Conservation (phyloP, 2,888 invertebrate species). For the Cinara cedri region DNA sequence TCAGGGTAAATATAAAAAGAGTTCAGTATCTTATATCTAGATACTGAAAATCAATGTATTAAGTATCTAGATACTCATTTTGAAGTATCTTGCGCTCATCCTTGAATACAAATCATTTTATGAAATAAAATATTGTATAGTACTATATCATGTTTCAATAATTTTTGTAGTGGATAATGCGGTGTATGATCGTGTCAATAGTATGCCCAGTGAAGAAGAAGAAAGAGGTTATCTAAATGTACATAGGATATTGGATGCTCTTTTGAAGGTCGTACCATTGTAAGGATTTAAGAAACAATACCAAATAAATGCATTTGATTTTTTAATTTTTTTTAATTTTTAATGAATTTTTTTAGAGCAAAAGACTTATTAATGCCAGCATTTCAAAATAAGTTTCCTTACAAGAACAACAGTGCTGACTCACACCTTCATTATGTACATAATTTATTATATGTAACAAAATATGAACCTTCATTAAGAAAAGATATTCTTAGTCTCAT, state of each 20-base stretch:
- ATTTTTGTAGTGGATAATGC: slow-evolving; percentile 34
- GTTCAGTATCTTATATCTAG: too few relatives aligned
- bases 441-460: slow-evolving; percentile 77
- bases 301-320: slow-evolving; percentile 28
- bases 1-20: slow-evolving; percentile 64
- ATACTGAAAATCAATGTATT: too few relatives aligned
- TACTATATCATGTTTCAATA: background rate
- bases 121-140: background rate
- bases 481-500: slow-evolving; percentile 76
- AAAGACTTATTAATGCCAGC: slow-evolving; percentile 73
- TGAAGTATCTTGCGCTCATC: too few relatives aligned
- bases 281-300: slow-evolving; percentile 62
- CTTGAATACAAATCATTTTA: too few relatives aligned
- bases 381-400: slow-evolving; percentile 75
- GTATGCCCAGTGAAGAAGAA: slow-evolving; percentile 67
- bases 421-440: slow-evolving; percentile 77
- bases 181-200: slow-evolving; percentile 69
- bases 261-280: slow-evolving; percentile 69
- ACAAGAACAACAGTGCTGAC: slow-evolving; percentile 72
- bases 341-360: slow-evolving; percentile 67
- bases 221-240: slow-evolving; percentile 69
- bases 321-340: background rate
- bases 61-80: too few relatives aligned
- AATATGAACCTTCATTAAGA: slow-evolving; percentile 75
- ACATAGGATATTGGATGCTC: slow-evolving; percentile 67